Evolutionary conservation across 2,113 vertebrate species (phyloP).

Genomic region (Panthera leo): DNA sequence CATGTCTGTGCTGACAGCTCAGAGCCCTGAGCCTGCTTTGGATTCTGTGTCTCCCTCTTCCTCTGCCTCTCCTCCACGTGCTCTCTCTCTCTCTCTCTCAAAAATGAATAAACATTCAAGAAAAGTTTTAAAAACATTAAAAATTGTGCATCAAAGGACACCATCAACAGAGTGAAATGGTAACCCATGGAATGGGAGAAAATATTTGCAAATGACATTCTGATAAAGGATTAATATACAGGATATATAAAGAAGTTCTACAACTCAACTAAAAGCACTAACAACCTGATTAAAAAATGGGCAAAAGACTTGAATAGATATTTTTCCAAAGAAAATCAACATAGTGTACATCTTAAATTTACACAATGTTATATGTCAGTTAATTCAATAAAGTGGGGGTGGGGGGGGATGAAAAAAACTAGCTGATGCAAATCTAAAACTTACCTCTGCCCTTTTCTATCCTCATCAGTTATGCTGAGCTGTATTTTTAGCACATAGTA

Average conservation of each 20-base stretch:
- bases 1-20: too few species aligned
- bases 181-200: background rate
- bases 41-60: too few species aligned
- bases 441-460: background rate
- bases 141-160: background rate
- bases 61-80: too few species aligned
- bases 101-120: too few species aligned
- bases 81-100: too few species aligned
- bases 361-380: background rate
- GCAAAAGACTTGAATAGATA: background rate
- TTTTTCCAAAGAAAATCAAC: background rate
- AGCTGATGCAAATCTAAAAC: background rate
- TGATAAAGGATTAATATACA: background rate
- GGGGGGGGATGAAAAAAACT: background rate
- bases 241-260: background rate
- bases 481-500: background rate
- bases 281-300: background rate
- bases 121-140: too few species aligned
- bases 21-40: too few species aligned
- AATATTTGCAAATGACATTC: background rate
- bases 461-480: background rate
- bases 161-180: background rate
- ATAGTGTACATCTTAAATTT: background rate
- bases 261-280: background rate
- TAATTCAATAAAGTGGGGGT: background rate